phyloP scores from a whole-genome alignment of 2,888 invertebrate genomes.

The Balanococcus diminutus region DNA sequence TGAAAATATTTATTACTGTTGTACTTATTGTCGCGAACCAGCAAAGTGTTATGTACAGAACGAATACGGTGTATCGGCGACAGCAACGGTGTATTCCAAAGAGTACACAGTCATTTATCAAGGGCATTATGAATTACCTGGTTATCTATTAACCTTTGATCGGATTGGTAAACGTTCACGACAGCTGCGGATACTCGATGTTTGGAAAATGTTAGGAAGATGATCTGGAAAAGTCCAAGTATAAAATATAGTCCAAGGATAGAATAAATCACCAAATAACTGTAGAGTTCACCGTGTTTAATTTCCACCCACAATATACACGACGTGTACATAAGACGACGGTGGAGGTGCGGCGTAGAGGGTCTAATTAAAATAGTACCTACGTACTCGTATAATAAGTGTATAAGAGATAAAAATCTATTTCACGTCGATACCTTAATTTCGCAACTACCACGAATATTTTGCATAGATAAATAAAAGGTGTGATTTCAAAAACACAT shows the following conservation, averaged over 20 bases:
- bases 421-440: not conserved
- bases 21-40: not conserved
- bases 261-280: not conserved
- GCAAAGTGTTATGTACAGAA: not conserved
- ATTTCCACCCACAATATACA: not conserved
- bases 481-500: not conserved
- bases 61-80: not conserved
- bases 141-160: conserved; percentile 42
- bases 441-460: not conserved
- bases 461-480: not conserved
- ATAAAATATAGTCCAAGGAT: conserved; percentile 17
- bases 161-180: conserved; percentile 45
- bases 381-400: not conserved
- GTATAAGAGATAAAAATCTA: not conserved
- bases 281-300: not conserved
- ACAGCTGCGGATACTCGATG: conserved; percentile 21
- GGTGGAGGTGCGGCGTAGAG: not conserved
- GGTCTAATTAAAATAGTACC: not conserved
- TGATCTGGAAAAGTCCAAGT: not conserved
- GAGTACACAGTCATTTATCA: not conserved
- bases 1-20: conserved; percentile 48
- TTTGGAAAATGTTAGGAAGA: conserved; percentile 5
- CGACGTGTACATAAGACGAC: not conserved
- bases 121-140: conserved; percentile 14
- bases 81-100: not conserved